phyloP scores from a whole-genome alignment of 2,797 vertebrate species.

The Lycodopsis pacificus region DNA sequence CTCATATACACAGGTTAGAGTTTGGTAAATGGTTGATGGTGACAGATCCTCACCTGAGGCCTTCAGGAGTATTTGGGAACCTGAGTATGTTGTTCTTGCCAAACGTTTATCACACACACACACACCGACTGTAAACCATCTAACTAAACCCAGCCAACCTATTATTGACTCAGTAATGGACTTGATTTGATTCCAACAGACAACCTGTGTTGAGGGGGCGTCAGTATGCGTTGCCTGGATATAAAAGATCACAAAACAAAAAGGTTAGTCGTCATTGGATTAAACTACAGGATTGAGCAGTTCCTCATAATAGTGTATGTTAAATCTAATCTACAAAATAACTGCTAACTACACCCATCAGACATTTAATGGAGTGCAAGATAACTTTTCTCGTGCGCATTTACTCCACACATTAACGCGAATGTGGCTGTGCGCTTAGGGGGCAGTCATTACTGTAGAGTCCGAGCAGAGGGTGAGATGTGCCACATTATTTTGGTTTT shows the following conservation, averaged over 20 bases:
- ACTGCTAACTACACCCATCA: background rate
- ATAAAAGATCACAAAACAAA: background rate
- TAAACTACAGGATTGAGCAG: background rate
- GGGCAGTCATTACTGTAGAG: background rate
- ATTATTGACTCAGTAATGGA: slow-evolving; percentile 15
- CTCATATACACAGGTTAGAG: slow-evolving; percentile 2
- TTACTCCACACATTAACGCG: slow-evolving; percentile 19
- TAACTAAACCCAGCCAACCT: slow-evolving; percentile 23
- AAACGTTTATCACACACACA: background rate
- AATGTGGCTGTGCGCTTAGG: background rate
- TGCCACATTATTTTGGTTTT: background rate
- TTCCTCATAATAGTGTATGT: background rate
- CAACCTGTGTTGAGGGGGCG: background rate
- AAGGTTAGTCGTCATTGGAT: background rate
- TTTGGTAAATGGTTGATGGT: slow-evolving; percentile 49
- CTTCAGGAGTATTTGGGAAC: slow-evolving; percentile 45
- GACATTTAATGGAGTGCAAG: background rate
- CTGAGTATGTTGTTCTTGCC: background rate
- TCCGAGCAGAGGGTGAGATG: background rate
- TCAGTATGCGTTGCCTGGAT: background rate
- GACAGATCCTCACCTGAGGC: slow-evolving; percentile 52
- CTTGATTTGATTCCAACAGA: slow-evolving; percentile 12
- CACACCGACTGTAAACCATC: slow-evolving; percentile 15
- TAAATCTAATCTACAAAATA: background rate
- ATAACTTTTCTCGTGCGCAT: slow-evolving; percentile 5